Conservation (phyloP, 2,888 invertebrate species). For the Xanthorhoe spadicearia region DNA sequence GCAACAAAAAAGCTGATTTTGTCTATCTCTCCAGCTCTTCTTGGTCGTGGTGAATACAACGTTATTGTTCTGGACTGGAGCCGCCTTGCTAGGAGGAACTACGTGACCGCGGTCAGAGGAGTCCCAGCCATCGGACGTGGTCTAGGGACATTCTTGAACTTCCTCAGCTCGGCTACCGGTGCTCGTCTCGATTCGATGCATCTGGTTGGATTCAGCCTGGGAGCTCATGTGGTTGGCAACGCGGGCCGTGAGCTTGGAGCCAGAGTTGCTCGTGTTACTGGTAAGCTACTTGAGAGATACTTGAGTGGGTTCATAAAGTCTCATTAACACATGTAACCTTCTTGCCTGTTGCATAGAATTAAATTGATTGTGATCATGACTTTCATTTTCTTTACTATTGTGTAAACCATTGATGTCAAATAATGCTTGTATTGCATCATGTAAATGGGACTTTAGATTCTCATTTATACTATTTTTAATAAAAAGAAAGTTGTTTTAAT, state of each 20-base stretch:
- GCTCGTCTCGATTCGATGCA: conserved; percentile 52
- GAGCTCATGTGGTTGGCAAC: conserved; percentile 63
- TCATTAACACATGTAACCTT: too few species aligned
- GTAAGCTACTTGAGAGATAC: too few species aligned
- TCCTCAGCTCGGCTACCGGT: conserved; percentile 50
- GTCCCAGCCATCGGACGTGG: conserved; percentile 59
- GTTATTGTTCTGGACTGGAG: conserved; percentile 65
- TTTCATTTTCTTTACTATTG: too few species aligned
- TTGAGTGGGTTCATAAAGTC: too few species aligned
- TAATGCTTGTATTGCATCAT: too few species aligned
- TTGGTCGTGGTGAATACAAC: conserved; percentile 48
- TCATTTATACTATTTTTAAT: too few species aligned
- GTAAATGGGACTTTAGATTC: too few species aligned
- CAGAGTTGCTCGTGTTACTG: conserved; percentile 58
- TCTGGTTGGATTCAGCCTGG: conserved; percentile 64
- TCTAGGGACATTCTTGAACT: conserved; percentile 59
- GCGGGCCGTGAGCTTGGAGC: conserved; percentile 57
- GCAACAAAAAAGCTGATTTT: too few species aligned
- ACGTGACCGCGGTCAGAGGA: conserved; percentile 54
- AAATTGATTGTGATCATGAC: too few species aligned
- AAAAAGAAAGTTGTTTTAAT: too few species aligned
- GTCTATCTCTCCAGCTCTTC: background rate
- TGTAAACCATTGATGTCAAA: too few species aligned
- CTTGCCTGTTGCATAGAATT: too few species aligned
- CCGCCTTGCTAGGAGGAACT: conserved; percentile 52